Percentiles rank a stretch among this genome's conserved stretches.
These are phyloP conservation scores for Cheilosia impressa DNA, from an alignment of 2,888 invertebrate species.

Conservation along the genomic window DNA sequence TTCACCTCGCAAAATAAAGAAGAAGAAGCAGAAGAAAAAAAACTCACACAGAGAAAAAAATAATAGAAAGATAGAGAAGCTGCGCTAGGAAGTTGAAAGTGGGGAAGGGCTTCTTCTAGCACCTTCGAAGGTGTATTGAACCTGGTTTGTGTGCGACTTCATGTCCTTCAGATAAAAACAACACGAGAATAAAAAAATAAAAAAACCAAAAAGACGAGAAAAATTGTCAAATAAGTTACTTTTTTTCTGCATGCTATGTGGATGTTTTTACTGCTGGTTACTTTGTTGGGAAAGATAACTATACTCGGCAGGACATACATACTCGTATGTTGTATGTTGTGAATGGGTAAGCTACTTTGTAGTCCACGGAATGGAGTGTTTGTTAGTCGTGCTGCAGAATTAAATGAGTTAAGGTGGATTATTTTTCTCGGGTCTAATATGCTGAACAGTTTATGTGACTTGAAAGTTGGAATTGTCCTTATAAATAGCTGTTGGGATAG, in stretches of 20 bases:
- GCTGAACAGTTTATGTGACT: slow-evolving; percentile 44
- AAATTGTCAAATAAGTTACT: slow-evolving; percentile 71
- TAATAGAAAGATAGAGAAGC: slow-evolving; percentile 57
- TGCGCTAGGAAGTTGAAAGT: slow-evolving; percentile 10
- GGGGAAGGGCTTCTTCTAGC: slow-evolving; percentile 63
- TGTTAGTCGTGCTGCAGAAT: slow-evolving; percentile 62
- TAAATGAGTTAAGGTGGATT: slow-evolving; percentile 59
- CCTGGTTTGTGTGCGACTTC: slow-evolving; percentile 61
- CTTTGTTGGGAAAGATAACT: slow-evolving; percentile 56
- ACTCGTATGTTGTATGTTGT: slow-evolving; percentile 26
- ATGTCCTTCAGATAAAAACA: slow-evolving; percentile 64
- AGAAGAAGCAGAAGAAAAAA: slow-evolving; percentile 32
- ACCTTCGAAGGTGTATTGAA: slow-evolving; percentile 74
- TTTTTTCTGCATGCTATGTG: slow-evolving; percentile 33
- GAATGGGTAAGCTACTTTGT: slow-evolving; percentile 50
- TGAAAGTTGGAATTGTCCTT: slow-evolving; percentile 41
- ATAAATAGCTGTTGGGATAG: slow-evolving; percentile 11
- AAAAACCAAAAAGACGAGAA: not conserved
- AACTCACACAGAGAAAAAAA: slow-evolving; percentile 18
- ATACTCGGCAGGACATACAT: slow-evolving; percentile 15
- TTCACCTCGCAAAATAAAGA: slow-evolving; percentile 30
- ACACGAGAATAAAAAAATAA: slow-evolving; percentile 32
- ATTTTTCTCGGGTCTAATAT: slow-evolving; percentile 22
- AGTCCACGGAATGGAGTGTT: slow-evolving; percentile 43
- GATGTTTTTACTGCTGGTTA: slow-evolving; percentile 57